Evolutionary conservation across 2,797 vertebrate genomes (phyloP).

Genomic region (Rhinoraja longicauda): DNA sequence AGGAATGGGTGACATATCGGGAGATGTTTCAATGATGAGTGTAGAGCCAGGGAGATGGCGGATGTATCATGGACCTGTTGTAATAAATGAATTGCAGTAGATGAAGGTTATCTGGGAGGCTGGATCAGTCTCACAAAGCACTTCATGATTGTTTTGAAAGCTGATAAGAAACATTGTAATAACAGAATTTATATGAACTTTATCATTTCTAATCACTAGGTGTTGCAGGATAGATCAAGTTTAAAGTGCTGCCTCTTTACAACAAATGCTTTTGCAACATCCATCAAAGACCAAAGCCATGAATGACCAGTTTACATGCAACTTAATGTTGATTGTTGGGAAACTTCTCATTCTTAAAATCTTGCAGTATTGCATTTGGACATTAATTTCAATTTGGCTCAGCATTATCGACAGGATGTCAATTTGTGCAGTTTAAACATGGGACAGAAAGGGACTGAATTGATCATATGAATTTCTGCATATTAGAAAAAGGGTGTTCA

Average conservation of each 20-base stretch:
- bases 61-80: no score
- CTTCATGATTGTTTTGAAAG: no score
- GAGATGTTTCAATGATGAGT: no score
- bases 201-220: neutral
- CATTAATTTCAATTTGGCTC: neutral
- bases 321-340: neutral
- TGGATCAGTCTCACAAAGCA: no score
- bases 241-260: neutral
- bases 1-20: no score
- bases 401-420: neutral
- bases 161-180: neutral
- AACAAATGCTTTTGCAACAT: neutral
- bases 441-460: neutral
- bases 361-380: neutral
- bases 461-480: neutral
- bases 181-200: neutral
- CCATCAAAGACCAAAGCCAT: neutral
- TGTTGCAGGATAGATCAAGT: no score
- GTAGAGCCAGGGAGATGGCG: no score
- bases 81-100: no score
- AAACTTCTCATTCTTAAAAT: neutral
- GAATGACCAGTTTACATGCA: neutral
- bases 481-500: neutral
- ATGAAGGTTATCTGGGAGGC: no score
- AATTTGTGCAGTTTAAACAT: neutral